Percentiles rank a stretch among this genome's conserved stretches.
Conservation (phyloP, 2,113 vertebrate species). For the Calyptomena viridis region DNA sequence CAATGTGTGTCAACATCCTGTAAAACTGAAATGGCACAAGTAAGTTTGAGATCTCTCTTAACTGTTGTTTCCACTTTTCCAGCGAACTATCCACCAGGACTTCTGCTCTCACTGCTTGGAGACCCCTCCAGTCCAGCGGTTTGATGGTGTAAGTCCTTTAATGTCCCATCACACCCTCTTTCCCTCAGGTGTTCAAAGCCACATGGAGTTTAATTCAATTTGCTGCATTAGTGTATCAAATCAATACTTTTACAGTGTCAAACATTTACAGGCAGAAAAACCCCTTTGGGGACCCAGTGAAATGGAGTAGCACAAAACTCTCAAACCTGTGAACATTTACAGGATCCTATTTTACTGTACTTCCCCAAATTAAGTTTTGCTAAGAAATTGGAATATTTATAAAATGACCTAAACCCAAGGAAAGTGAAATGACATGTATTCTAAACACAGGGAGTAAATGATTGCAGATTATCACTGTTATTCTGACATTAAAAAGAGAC, state of each 20-base stretch:
- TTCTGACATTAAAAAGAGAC: not conserved
- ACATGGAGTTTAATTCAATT: not conserved
- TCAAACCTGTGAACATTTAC: not conserved
- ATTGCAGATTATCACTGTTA: not conserved
- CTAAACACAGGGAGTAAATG: not conserved
- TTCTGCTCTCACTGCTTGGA: not conserved
- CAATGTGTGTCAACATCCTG: not conserved
- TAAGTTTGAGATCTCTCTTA: not conserved
- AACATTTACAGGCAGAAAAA: not conserved
- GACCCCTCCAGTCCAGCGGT: not conserved
- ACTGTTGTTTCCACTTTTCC: not conserved
- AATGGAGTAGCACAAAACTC: not conserved
- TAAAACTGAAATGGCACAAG: fast-evolving
- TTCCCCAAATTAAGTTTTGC: not conserved
- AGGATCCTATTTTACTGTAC: not conserved
- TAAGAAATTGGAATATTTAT: not conserved
- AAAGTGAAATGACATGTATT: not conserved
- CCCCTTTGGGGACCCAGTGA: not conserved
- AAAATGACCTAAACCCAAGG: not conserved
- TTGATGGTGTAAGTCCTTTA: not conserved
- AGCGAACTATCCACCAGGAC: not conserved
- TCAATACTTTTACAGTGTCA: not conserved
- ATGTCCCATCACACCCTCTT: not conserved
- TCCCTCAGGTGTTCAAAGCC: not conserved
- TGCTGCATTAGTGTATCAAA: not conserved